These are phyloP conservation scores for Numenius phaeopus DNA, from an alignment of 2,797 vertebrate species.

Conservation along the genomic window DNA sequence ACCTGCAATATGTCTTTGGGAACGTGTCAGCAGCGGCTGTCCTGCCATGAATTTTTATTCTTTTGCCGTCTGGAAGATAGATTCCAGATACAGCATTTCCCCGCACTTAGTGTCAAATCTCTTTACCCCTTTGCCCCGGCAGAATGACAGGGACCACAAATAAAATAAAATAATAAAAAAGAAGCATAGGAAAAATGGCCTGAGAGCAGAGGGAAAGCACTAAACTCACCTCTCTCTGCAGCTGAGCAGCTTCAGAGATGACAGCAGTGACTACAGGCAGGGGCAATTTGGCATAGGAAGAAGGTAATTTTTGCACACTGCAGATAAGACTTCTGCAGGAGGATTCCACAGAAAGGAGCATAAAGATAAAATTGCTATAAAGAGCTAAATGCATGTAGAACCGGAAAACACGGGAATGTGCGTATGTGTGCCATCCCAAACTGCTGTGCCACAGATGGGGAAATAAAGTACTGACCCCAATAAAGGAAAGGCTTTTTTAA, in stretches of 20 bases:
- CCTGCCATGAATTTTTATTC: slow-evolving; percentile 88
- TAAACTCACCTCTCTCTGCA: slow-evolving; percentile 18
- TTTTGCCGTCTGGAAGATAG: slow-evolving; percentile 83
- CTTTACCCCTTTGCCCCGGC: slow-evolving; percentile 85
- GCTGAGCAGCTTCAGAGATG: slow-evolving; percentile 1
- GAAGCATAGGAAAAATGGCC: slow-evolving; percentile 75
- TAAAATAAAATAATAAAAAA: slow-evolving; percentile 82
- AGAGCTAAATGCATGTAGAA: neutral
- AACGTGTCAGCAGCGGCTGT: slow-evolving; percentile 82
- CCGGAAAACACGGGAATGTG: neutral
- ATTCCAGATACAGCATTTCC: slow-evolving; percentile 86
- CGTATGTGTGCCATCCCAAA: neutral
- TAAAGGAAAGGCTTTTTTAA: neutral
- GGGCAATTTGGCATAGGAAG: neutral
- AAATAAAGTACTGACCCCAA: neutral
- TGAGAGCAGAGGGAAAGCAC: slow-evolving; percentile 60
- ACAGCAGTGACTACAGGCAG: neutral
- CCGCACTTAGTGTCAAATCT: slow-evolving; percentile 84
- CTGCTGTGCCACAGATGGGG: neutral
- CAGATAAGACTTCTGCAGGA: neutral
- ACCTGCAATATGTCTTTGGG: slow-evolving; percentile 88
- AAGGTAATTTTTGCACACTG: neutral
- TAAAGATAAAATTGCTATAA: neutral
- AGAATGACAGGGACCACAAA: slow-evolving; percentile 85
- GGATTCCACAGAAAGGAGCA: neutral